A percentile compares a stretch with the other conserved stretches of the same genome.
Evolutionary conservation across 2,113 vertebrate genomes (phyloP).

Genomic region (Gambusia holbrooki): DNA sequence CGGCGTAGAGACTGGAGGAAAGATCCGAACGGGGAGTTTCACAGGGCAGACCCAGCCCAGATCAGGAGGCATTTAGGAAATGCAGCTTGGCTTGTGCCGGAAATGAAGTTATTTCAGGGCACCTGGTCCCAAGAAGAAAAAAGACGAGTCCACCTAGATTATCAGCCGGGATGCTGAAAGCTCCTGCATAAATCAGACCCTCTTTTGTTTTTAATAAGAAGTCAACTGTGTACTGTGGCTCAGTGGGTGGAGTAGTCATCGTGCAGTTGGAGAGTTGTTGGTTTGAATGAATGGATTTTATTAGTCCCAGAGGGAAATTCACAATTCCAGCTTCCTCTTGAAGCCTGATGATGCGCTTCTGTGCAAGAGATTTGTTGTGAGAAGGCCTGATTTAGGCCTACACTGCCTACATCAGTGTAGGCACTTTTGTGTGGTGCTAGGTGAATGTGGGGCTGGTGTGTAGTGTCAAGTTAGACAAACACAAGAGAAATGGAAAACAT

Average conservation of each 20-base stretch:
- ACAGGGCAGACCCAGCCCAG: conserved; percentile 32
- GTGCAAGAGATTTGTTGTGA: no score
- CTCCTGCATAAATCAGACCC: background rate
- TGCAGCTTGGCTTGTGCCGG: conserved; percentile 21
- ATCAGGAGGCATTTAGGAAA: conserved; percentile 37
- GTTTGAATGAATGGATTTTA: background rate
- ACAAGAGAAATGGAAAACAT: no score
- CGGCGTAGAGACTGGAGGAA: conserved; percentile 47
- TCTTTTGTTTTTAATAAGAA: background rate
- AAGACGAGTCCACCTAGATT: background rate
- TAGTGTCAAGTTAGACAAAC: no score
- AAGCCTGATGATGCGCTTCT: no score
- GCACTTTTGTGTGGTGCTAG: no score
- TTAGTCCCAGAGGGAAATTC: no score
- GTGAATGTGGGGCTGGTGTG: no score
- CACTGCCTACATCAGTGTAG: no score
- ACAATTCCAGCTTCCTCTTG: no score
- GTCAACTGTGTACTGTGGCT: background rate
- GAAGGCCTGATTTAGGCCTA: no score
- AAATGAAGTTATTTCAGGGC: conserved; percentile 26
- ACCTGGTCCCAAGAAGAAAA: background rate
- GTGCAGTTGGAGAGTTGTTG: background rate
- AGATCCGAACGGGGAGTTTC: conserved; percentile 52
- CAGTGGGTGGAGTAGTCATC: no score
- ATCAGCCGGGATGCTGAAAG: background rate